Base-by-base conservation (phyloP, 2,888 invertebrate genomes). In the Agriopis leucophaearia region DNA sequence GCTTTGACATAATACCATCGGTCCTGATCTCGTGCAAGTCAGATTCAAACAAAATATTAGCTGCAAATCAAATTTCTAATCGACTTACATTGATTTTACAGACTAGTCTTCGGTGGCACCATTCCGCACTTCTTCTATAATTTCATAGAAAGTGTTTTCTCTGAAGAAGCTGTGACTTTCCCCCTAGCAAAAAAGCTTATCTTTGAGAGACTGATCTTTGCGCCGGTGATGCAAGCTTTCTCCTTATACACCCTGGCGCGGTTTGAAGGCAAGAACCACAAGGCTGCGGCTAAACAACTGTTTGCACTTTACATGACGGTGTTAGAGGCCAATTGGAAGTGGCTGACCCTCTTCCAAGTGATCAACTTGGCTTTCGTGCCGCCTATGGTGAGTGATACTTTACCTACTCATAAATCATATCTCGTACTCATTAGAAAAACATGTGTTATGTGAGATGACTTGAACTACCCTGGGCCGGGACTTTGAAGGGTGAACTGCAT, bases 111-210 rank as follows among this genome's bases (percentile, higher is more conserved):
- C 86, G 97, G 97, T 63, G 97, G 97, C 38, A 95, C 96, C 1
- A 90, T 97, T 5, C 97, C 97, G 0, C 97, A 97, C 86, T 97
- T 95, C 81, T 97, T 97, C 85, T 97, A 97, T 81, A 91, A 94
- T 72, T 89, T 95, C 44, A 81, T 96, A 54, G 96, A 96, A 73
- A 89, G 90, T 59, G 74, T 95, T 42, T 95, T 96, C 66, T 94
- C 95, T 0, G 94, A 95, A 71, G 95, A 95, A 66, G 81, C 94
- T 27, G 92, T 95, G 9, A 92, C 94, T 60, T 94, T 94, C 67
- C 91, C 94, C 0, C 80, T 95, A 52, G 89, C 94, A 6, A 95
- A 95, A 79, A 95, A 96, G 78, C 91, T 97, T 69, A 70, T 97
- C 35, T 92, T 97, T 70, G 97, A 97, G 85, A 94, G 97, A 81